Evolutionary conservation across 2,113 vertebrate genomes (phyloP), one percentile per base, ranked within the genome.

Genomic region (Heterocephalus glaber): DNA sequence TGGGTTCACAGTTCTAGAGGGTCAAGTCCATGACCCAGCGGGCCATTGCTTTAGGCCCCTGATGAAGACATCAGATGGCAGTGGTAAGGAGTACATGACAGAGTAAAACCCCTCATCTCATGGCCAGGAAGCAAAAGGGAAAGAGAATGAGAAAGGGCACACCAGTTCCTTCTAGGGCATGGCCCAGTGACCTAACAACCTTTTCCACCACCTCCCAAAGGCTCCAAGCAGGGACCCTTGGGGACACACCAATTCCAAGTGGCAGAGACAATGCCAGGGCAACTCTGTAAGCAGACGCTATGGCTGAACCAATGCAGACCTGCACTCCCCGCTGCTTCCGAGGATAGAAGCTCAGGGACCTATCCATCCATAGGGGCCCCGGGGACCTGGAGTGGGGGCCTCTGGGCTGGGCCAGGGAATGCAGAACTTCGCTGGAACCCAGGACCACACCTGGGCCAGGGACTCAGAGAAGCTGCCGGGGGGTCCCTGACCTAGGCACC

Each of bases 261-360:
- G 22, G 6, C 14, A 38, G 33, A 20, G 9, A 41, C 5, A 2
- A 17, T 58, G 35, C 56, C 4, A 2, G 22, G 72, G 24, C 30
- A 41, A 20, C 13, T 41, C 56, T 44, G 35, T 20, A 20, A 66
- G 47, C 26, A 3, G 35, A 14, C 30, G 24, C 74, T 3, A 4
- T 24, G 49, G 17, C 49, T 17, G 7, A 1, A 28, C 44, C 9
- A 41, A 52, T 0, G 9, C 2, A 17, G 52, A 28, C 1, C 16
- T 17, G 22, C 4, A 22, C 0, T 6, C 14, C 19, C 22, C 9
- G 0, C 41, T 3, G 0, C 3, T 1, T 28, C 20, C 58, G 8
- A 22, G 70, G 38, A n/a, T 5, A 5, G 65, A 33, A 12, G 33
- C 66, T 68, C 66, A 68, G 66, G 66, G 7, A 8, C 35, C 66